Conservation (phyloP, 2,113 vertebrate species). For the Sander vitreus region DNA sequence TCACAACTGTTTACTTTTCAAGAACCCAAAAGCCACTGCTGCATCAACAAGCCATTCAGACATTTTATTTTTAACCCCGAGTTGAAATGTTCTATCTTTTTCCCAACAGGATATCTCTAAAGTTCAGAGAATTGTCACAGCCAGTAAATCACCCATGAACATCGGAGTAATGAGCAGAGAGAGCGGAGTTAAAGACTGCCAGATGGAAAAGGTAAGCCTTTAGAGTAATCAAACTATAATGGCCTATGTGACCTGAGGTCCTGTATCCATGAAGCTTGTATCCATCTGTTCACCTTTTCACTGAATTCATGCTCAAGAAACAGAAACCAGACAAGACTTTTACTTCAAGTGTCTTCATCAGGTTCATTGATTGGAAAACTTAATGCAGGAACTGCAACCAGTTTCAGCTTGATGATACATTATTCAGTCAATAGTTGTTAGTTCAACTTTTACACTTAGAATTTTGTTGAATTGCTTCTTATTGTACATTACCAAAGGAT, state of each 20-base stretch:
- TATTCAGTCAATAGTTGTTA: neutral
- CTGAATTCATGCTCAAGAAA: slow-evolving; percentile 50
- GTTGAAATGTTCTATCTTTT: slow-evolving; percentile 25
- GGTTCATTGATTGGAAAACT: neutral
- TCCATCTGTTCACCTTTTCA: slow-evolving; percentile 71
- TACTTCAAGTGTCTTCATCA: slow-evolving; percentile 29
- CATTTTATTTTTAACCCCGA: slow-evolving; percentile 20
- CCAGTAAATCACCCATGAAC: slow-evolving; percentile 79
- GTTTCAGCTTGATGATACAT: neutral
- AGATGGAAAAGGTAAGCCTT: slow-evolving; percentile 84
- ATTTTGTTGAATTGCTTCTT: neutral
- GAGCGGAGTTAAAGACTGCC: slow-evolving; percentile 76
- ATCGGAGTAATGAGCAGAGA: slow-evolving; percentile 79
- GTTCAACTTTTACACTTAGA: neutral
- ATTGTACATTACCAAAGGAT: neutral
- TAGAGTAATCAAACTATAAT: slow-evolving; percentile 69
- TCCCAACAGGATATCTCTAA: slow-evolving; percentile 83
- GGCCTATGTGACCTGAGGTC: slow-evolving; percentile 65
- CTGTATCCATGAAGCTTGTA: slow-evolving; percentile 47
- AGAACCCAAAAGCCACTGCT: slow-evolving; percentile 9
- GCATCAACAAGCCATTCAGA: slow-evolving; percentile 1
- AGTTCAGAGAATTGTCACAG: slow-evolving; percentile 81
- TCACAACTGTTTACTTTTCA: slow-evolving; percentile 23
- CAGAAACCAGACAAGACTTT: slow-evolving; percentile 46
- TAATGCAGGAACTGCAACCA: neutral